Evolutionary conservation across 1,140 invertebrate species (phyloP).

Genomic region (Drosophila pandora): DNA sequence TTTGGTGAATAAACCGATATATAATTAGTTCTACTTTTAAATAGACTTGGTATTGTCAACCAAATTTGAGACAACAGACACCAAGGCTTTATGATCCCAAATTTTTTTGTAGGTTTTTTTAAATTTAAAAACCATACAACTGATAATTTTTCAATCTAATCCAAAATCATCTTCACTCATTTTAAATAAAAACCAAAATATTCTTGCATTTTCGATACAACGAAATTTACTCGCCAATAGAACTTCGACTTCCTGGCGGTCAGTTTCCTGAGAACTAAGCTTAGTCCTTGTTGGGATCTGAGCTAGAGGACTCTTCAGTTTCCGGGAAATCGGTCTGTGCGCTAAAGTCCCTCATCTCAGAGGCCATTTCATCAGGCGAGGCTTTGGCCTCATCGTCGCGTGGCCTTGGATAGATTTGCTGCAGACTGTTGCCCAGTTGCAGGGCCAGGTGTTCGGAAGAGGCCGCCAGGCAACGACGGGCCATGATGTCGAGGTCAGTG

Average conservation of each 20-base stretch:
- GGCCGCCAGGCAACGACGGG: conserved; percentile 91
- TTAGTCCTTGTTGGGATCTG: not conserved
- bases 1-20: not conserved
- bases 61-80: not conserved
- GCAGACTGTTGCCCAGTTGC: conserved; percentile 86
- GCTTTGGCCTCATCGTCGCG: conserved; percentile 52
- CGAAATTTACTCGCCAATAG: conserved; percentile 7
- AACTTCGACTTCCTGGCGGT: conserved; percentile 12
- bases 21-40: not conserved
- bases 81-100: not conserved
- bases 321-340: conserved; percentile 63
- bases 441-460: conserved; percentile 89
- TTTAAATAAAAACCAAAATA: not conserved
- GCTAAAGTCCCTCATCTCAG: conserved; percentile 38
- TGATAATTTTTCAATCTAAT: too few relatives aligned
- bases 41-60: not conserved
- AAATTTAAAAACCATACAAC: too few relatives aligned
- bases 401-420: conserved; percentile 56
- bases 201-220: not conserved
- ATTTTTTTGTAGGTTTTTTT: not conserved
- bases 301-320: conserved; percentile 14
- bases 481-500: conserved; percentile 91
- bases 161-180: not conserved
- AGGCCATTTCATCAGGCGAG: not conserved
- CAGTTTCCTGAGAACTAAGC: not conserved